These are phyloP conservation scores for Oreonectes daqikongensis DNA, from an alignment of 2,797 vertebrate species.

Conservation along the genomic window DNA sequence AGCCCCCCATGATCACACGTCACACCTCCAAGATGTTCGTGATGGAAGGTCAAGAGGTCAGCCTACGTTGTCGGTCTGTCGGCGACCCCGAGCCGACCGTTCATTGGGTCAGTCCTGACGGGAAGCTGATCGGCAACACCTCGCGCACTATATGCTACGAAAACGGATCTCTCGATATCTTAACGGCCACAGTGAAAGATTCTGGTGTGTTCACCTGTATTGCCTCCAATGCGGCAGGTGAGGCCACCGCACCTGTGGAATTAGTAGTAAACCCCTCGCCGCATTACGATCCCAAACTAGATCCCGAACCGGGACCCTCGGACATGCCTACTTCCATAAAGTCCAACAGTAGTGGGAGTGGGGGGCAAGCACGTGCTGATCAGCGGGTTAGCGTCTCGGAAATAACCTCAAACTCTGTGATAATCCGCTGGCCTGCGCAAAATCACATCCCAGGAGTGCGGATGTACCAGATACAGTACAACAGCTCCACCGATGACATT, in stretches of 20 bases:
- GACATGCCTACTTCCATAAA: slow-evolving; percentile 84
- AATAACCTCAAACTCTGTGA: slow-evolving; percentile 82
- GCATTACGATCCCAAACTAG: slow-evolving; percentile 84
- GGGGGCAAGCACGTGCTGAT: slow-evolving; percentile 71
- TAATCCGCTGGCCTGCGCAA: slow-evolving; percentile 88
- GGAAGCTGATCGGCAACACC: slow-evolving; percentile 76
- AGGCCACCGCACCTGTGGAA: slow-evolving; percentile 87
- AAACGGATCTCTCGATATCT: slow-evolving; percentile 81
- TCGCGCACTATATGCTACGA: slow-evolving; percentile 73
- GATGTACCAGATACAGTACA: slow-evolving; percentile 97
- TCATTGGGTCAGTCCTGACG: slow-evolving; percentile 82
- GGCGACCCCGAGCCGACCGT: slow-evolving; percentile 82
- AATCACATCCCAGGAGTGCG: slow-evolving; percentile 85
- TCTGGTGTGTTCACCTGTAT: slow-evolving; percentile 82
- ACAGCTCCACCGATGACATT: slow-evolving; percentile 89
- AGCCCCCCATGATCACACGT: slow-evolving; percentile 86
- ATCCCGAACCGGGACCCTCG: slow-evolving; percentile 78
- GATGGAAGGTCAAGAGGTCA: slow-evolving; percentile 80
- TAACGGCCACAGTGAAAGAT: slow-evolving; percentile 77
- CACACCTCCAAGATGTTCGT: slow-evolving; percentile 78
- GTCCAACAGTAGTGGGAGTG: slow-evolving; percentile 77
- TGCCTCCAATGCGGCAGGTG: slow-evolving; percentile 84
- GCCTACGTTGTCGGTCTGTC: slow-evolving; percentile 80
- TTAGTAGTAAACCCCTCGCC: slow-evolving; percentile 83
- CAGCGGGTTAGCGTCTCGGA: slow-evolving; percentile 84